A percentile compares a stretch with the other conserved stretches of the same genome.
These are phyloP conservation scores for Formica exsecta DNA, from an alignment of 1,140 invertebrate species.

Conservation along the genomic window DNA sequence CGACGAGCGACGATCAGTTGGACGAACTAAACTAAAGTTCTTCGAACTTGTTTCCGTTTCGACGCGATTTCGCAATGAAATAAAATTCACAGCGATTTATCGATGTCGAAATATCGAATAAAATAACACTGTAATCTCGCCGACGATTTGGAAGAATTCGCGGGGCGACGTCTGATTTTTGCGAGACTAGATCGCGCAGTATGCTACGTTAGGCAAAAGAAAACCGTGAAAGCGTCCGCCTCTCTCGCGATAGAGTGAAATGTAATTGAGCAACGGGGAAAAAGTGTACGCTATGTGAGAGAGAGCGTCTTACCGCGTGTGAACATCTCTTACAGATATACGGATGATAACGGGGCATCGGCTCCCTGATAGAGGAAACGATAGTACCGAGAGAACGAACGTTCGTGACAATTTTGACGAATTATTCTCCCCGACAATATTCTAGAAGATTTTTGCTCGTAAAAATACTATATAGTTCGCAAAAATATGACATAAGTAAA, in stretches of 20 bases:
- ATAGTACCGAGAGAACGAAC: constrained; percentile 1
- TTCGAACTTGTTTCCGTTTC: neutral
- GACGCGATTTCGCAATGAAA: neutral
- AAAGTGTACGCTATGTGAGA: constrained; percentile 10
- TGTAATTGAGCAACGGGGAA: constrained; percentile 57
- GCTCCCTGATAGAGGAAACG: constrained; percentile 21
- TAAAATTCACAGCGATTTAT: constrained; percentile 36
- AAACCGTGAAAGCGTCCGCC: constrained; percentile 50
- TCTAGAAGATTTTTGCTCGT: neutral
- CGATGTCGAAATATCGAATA: neutral
- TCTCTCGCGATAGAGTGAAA: constrained; percentile 62
- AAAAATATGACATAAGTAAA: neutral
- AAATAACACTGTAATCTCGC: constrained; percentile 12
- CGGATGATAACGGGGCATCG: constrained; percentile 20
- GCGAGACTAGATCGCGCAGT: constrained; percentile 22
- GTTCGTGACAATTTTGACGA: neutral
- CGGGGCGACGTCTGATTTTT: constrained; percentile 27
- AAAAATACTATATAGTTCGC: neutral
- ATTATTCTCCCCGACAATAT: neutral
- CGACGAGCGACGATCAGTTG: neutral
- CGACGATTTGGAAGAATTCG: constrained; percentile 12
- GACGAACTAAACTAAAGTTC: neutral
- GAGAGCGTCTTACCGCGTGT: constrained; percentile 37
- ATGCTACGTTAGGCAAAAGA: constrained; percentile 10
- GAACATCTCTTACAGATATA: constrained; percentile 43